phyloP scores from a whole-genome alignment of 2,888 invertebrate genomes.

The Isotomurus palustris region DNA sequence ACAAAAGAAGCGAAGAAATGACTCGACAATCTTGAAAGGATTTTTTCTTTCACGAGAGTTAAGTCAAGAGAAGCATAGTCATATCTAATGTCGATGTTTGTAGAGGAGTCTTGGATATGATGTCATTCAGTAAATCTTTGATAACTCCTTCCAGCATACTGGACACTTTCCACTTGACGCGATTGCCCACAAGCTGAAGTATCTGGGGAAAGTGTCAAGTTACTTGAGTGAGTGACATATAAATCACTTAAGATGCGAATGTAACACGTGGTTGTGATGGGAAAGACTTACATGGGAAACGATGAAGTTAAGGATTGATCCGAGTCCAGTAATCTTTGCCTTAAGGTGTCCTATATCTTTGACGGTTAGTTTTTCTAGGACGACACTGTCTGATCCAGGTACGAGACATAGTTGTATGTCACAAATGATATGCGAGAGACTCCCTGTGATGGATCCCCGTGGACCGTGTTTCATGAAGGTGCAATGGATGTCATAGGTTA shows the following conservation, averaged over 20 bases:
- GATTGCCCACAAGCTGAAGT: constrained; percentile 28
- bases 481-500: constrained; percentile 34
- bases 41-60: too few relatives aligned
- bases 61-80: constrained; percentile 7
- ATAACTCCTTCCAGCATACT: constrained; percentile 36
- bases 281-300: constrained; percentile 23
- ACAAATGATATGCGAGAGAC: constrained; percentile 27
- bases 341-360: constrained; percentile 32
- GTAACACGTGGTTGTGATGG: neutral
- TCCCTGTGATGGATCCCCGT: constrained; percentile 22
- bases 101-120: constrained; percentile 33
- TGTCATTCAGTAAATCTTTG: constrained; percentile 32
- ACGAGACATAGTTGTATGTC: constrained; percentile 30
- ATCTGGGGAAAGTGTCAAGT: constrained; percentile 12
- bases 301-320: constrained; percentile 31
- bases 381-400: constrained; percentile 29
- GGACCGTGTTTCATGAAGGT: constrained; percentile 39
- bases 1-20: too few relatives aligned
- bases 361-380: constrained; percentile 29
- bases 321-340: constrained; percentile 29
- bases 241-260: neutral
- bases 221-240: too few relatives aligned
- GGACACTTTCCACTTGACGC: constrained; percentile 37
- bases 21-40: too few relatives aligned
- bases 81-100: constrained; percentile 19